Evolutionary conservation across 2,113 vertebrate genomes (phyloP).

Genomic region (Nothobranchius kuhntae): DNA sequence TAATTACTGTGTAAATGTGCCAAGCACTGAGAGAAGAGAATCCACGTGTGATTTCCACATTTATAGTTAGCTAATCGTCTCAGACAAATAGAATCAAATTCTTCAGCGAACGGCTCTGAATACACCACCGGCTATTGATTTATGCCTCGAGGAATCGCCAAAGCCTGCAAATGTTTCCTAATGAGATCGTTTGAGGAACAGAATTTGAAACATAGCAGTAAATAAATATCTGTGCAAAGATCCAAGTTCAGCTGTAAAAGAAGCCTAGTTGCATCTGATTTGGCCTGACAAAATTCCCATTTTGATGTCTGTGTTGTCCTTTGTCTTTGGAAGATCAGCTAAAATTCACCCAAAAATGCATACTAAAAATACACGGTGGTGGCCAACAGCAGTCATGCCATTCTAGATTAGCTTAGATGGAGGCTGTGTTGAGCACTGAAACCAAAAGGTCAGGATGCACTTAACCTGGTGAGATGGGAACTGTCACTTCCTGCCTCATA

Average conservation of each 20-base stretch:
- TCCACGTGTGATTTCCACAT: neutral
- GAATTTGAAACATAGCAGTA: constrained; percentile 14
- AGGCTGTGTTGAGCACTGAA: constrained; percentile 33
- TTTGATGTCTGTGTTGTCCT: constrained; percentile 7
- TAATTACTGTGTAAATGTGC: constrained; percentile 23
- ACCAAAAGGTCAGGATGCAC: constrained; percentile 58
- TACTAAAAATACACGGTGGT: constrained; percentile 5
- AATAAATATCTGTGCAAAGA: neutral
- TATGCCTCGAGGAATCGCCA: constrained; percentile 17
- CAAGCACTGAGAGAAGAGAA: constrained; percentile 6
- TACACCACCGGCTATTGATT: constrained; percentile 39
- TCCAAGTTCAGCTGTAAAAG: neutral
- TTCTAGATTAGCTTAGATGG: constrained; percentile 29
- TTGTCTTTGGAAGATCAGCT: neutral
- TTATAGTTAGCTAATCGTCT: constrained; percentile 9
- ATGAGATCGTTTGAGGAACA: constrained; percentile 9
- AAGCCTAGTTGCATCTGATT: neutral
- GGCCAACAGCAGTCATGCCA: constrained; percentile 37
- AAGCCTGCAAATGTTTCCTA: constrained; percentile 6
- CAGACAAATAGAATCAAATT: constrained; percentile 42
- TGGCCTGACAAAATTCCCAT: constrained; percentile 1
- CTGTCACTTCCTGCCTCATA: constrained; percentile 35
- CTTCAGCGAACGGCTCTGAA: constrained; percentile 23
- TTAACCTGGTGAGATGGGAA: constrained; percentile 54
- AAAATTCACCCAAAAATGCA: constrained; percentile 8